Evolutionary conservation across 2,113 vertebrate species (phyloP).

Genomic region (Hymenochirus boettgeri): DNA sequence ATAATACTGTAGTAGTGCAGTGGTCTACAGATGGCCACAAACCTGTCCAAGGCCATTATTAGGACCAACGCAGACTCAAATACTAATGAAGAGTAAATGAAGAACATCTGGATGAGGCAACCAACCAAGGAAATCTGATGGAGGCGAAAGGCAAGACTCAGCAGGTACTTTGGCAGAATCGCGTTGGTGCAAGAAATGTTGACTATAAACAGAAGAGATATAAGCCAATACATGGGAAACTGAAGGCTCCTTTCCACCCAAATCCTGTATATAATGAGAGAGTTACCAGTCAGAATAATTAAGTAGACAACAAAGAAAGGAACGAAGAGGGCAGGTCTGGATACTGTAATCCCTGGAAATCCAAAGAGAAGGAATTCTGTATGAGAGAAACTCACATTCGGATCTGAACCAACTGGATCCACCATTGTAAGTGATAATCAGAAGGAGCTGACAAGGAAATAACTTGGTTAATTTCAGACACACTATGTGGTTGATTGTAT

Average conservation of each 20-base stretch:
- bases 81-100: constrained; percentile 4
- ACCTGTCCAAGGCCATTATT: constrained; percentile 37
- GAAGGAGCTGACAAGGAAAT: no score
- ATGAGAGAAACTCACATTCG: constrained; percentile 1
- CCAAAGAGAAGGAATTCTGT: constrained; percentile 4
- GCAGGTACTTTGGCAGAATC: constrained; percentile 6
- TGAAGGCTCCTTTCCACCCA: constrained; percentile 21
- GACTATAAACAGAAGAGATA: neutral
- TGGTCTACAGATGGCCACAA: constrained; percentile 33
- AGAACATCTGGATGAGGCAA: constrained; percentile 34
- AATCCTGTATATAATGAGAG: neutral
- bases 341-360: neutral
- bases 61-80: constrained; percentile 4
- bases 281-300: neutral
- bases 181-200: constrained; percentile 13
- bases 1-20: constrained; percentile 24
- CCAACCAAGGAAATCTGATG: constrained; percentile 10
- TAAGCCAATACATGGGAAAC: constrained; percentile 18
- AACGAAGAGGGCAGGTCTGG: neutral
- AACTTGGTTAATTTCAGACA: no score
- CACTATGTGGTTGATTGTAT: no score
- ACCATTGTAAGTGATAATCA: neutral
- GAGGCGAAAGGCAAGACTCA: neutral
- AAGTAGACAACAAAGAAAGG: neutral
- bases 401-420: neutral